phyloP scores from a whole-genome alignment of 2,113 vertebrate genomes.

The Marcusenius ussheri region DNA sequence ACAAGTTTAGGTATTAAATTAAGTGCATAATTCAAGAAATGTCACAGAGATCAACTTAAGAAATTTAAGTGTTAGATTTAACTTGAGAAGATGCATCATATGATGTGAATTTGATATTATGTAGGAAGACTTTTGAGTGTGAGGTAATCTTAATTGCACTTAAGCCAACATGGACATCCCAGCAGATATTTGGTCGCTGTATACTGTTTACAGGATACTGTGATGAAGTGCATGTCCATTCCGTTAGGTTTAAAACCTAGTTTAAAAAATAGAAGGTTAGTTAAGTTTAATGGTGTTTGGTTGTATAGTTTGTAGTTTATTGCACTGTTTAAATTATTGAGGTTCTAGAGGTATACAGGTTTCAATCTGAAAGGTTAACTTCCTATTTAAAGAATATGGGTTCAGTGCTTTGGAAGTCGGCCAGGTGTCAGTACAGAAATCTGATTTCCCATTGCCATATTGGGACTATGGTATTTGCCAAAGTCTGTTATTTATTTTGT shows the following conservation, averaged over 20 bases:
- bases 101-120: neutral
- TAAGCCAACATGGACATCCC: neutral
- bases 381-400: neutral
- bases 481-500: neutral
- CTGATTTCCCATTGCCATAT: neutral
- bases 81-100: neutral
- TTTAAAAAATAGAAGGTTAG: neutral
- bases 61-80: neutral
- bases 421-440: neutral
- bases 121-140: neutral
- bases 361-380: neutral
- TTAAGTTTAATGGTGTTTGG: neutral
- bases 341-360: neutral
- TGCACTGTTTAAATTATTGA: neutral
- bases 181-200: neutral
- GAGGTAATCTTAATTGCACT: neutral
- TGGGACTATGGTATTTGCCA: neutral
- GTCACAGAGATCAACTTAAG: neutral
- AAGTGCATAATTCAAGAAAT: neutral
- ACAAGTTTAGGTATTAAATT: neutral
- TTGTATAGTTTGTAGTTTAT: neutral
- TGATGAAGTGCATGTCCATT: neutral
- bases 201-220: neutral
- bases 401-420: neutral
- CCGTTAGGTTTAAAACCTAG: neutral